Evolutionary conservation across 2,888 invertebrate genomes (phyloP).

Genomic region (Acleris laterana): DNA sequence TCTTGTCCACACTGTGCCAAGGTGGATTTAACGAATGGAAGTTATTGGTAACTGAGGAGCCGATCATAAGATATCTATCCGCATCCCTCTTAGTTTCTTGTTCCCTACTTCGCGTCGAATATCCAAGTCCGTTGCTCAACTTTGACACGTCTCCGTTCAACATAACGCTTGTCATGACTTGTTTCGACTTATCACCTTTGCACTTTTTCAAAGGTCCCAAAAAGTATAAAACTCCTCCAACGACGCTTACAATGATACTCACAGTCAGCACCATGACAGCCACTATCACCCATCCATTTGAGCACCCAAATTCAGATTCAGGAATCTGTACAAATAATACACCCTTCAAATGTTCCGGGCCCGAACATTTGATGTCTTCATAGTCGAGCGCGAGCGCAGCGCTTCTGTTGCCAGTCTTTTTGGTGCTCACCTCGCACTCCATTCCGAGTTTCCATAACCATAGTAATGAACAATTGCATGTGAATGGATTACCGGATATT

Average conservation of each 20-base stretch:
- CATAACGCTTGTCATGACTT: constrained; percentile 82
- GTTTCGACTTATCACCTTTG: constrained; percentile 81
- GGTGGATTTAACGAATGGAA: constrained; percentile 81
- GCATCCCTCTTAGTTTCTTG: constrained; percentile 78
- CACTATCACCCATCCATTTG: constrained; percentile 85
- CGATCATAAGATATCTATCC: constrained; percentile 81
- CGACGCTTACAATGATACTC: constrained; percentile 81
- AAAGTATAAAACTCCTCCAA: constrained; percentile 79
- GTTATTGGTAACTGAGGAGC: constrained; percentile 79
- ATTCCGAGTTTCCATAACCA: constrained; percentile 92
- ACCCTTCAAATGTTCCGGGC: constrained; percentile 82
- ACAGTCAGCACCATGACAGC: constrained; percentile 80
- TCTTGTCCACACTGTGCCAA: constrained; percentile 81
- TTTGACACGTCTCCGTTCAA: constrained; percentile 80
- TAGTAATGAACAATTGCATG: constrained; percentile 93
- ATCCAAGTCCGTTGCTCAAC: constrained; percentile 78
- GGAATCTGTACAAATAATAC: constrained; percentile 83
- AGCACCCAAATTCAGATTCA: constrained; percentile 86
- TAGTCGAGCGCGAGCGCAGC: constrained; percentile 81
- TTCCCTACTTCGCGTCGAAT: constrained; percentile 76
- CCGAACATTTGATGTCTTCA: constrained; percentile 84
- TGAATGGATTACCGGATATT: constrained; percentile 92
- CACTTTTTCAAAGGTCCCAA: constrained; percentile 81
- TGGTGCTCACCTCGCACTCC: constrained; percentile 71
- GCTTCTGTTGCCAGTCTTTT: constrained; percentile 66